Conservation (phyloP, 2,113 vertebrate species). For the Lepus europaeus region DNA sequence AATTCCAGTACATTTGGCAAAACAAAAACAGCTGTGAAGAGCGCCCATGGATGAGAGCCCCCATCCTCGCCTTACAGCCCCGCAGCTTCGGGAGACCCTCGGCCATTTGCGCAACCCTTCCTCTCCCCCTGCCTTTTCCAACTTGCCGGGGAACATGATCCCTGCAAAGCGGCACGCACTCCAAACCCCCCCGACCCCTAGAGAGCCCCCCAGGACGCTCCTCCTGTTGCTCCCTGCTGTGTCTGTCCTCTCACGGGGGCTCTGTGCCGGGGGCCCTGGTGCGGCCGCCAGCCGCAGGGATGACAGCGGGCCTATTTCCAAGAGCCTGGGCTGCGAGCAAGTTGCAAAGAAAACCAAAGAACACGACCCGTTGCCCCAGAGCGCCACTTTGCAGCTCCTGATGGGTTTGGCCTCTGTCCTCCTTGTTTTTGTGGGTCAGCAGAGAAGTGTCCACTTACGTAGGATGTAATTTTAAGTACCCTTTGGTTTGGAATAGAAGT, state of each 20-base stretch:
- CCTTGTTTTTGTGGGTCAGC: slow-evolving; percentile 69
- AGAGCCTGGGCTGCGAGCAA: slow-evolving; percentile 46
- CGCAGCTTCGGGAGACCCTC: not conserved
- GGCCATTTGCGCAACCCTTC: not conserved
- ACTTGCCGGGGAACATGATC: slow-evolving; percentile 2
- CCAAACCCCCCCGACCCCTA: not conserved
- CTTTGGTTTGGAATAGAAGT: slow-evolving; percentile 75
- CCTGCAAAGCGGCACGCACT: not conserved
- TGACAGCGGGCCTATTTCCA: slow-evolving; percentile 60
- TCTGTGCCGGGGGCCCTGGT: not conserved
- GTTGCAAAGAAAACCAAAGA: slow-evolving; percentile 76
- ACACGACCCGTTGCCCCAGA: slow-evolving; percentile 55
- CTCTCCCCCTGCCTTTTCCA: not conserved
- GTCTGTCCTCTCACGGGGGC: slow-evolving; percentile 39
- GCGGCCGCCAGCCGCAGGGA: slow-evolving; percentile 9
- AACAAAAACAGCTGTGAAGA: slow-evolving; percentile 79
- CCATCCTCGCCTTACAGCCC: not conserved
- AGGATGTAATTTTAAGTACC: slow-evolving; percentile 79
- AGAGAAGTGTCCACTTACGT: slow-evolving; percentile 79
- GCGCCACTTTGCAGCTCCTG: slow-evolving; percentile 67
- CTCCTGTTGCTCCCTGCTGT: rapidly evolving
- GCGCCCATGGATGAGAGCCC: not conserved
- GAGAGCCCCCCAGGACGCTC: not conserved
- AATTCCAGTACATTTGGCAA: slow-evolving; percentile 80
- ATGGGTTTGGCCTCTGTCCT: slow-evolving; percentile 75